Percentiles rank a stretch among this genome's conserved stretches.
Evolutionary conservation across 1,140 invertebrate species (phyloP).

Genomic region (Coptotermes formosanus): DNA sequence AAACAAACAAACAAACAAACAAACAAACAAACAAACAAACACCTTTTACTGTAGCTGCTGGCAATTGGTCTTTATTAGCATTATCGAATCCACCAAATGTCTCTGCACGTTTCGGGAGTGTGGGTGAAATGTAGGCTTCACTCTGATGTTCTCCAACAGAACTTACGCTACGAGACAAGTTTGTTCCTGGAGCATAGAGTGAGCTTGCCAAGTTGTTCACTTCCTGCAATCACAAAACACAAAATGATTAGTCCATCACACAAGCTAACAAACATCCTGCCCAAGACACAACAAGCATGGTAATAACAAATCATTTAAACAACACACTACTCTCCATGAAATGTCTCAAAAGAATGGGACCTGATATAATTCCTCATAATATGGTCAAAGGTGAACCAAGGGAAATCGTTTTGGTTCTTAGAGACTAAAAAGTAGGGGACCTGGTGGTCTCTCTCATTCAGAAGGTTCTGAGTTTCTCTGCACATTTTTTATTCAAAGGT

Average conservation of each 20-base stretch:
- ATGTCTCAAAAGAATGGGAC: no score
- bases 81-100: conserved; percentile 94
- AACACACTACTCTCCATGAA: no score
- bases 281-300: no score
- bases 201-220: conserved; percentile 70
- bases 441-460: no score
- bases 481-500: no score
- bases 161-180: conserved; percentile 83
- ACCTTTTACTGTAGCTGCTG: conserved; percentile 36
- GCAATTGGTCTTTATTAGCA: conserved; percentile 44
- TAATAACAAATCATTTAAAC: no score
- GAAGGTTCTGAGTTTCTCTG: no score
- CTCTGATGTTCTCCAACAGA: conserved; percentile 89
- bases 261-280: no score
- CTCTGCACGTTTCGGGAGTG: conserved; percentile 85
- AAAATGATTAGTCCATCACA: not conserved
- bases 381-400: no score
- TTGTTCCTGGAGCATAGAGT: conserved; percentile 66
- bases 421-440: no score
- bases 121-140: conserved; percentile 74
- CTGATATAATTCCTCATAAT: no score
- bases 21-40: not conserved
- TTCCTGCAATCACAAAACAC: conserved; percentile 53
- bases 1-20: not conserved
- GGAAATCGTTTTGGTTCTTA: no score